Evolutionary conservation across 2,797 vertebrate species (phyloP).

Genomic region (Ctenopoma multispine): DNA sequence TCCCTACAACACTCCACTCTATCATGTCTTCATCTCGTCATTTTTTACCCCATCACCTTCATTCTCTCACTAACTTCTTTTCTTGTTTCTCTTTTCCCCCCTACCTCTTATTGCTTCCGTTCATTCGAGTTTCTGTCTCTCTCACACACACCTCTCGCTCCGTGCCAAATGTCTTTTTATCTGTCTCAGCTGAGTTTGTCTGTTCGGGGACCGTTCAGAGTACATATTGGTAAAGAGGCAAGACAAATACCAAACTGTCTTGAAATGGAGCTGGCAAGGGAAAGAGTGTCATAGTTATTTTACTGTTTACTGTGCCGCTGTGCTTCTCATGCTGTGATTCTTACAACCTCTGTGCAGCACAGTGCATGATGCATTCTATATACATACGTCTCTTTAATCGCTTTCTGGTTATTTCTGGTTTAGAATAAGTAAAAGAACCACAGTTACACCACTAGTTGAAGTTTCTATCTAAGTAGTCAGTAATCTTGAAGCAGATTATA

Average conservation of each 20-base stretch:
- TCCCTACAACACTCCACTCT: conserved; percentile 29
- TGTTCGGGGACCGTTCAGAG: conserved; percentile 51
- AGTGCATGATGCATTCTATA: not conserved
- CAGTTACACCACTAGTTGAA: not conserved
- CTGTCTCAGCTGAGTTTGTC: conserved; percentile 64
- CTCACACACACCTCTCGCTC: conserved; percentile 35
- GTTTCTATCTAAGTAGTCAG: not conserved
- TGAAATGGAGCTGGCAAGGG: conserved; percentile 49
- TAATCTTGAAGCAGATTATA: conserved; percentile 18
- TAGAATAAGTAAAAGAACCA: not conserved
- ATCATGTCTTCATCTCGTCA: conserved; percentile 15
- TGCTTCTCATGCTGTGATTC: conserved; percentile 13
- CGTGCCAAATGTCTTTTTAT: conserved; percentile 69
- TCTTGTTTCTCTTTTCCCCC: not conserved
- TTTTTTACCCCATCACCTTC: conserved; percentile 43
- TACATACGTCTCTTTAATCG: not conserved
- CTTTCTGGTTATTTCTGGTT: no score
- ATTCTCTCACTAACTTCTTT: conserved; percentile 21
- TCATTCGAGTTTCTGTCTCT: conserved; percentile 29
- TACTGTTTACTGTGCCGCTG: conserved; percentile 12
- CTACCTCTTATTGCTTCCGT: conserved; percentile 15
- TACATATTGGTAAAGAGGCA: conserved; percentile 69
- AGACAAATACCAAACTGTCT: conserved; percentile 61
- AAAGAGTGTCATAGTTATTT: conserved; percentile 30
- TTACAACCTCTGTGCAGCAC: not conserved